These are phyloP conservation scores for Rhopalosiphum nymphaeae DNA, from an alignment of 2,888 invertebrate genomes.

Conservation along the genomic window DNA sequence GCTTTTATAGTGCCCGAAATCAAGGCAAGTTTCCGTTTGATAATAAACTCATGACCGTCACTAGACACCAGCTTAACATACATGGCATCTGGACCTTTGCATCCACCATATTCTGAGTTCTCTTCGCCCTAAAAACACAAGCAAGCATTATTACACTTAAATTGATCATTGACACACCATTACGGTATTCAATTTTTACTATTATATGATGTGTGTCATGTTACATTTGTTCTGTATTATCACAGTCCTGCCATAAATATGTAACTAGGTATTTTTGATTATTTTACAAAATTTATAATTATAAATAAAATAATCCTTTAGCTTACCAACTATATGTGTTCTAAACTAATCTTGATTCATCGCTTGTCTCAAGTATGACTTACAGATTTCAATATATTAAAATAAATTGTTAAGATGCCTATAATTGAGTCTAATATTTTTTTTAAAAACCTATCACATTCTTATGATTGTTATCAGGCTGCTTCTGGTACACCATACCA, in stretches of 20 bases:
- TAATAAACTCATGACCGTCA: conserved; percentile 95
- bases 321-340: neutral
- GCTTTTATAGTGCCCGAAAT: conserved; percentile 99
- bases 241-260: neutral
- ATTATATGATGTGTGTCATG: neutral
- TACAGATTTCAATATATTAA: neutral
- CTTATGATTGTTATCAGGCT: neutral
- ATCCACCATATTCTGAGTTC: conserved; percentile 89
- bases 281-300: neutral
- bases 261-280: neutral
- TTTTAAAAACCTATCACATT: neutral
- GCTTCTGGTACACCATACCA: neutral
- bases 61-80: conserved; percentile 68
- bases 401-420: neutral
- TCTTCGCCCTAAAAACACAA: conserved; percentile 69
- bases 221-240: neutral
- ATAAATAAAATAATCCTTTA: neutral
- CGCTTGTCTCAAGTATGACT: neutral
- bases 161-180: neutral
- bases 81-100: conserved; percentile 97
- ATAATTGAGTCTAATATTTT: neutral
- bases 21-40: conserved; percentile 96
- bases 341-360: neutral
- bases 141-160: neutral
- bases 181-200: neutral